A percentile compares a stretch with the other conserved stretches of the same genome.
phyloP scores from a whole-genome alignment of 2,888 invertebrate genomes.

The Nomada ruficornis region DNA sequence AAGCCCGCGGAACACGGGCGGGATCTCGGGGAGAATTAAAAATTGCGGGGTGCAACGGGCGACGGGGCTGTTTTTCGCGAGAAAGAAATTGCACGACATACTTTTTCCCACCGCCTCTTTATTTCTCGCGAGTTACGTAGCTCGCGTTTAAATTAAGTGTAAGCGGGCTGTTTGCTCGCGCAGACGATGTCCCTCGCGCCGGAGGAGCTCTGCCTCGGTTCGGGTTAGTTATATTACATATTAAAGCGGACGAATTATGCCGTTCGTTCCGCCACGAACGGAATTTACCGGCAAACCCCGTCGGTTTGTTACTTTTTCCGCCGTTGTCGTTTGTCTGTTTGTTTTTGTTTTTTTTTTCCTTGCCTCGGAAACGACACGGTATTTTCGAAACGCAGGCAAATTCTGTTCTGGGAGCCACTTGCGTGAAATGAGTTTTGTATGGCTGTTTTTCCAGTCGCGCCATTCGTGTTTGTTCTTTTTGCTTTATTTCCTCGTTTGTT shows the following conservation, averaged over 20 bases:
- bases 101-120: constrained; percentile 14
- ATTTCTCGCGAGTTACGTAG: constrained; percentile 35
- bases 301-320: constrained; percentile 3
- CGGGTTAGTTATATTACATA: constrained; percentile 71
- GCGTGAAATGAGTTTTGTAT: neutral
- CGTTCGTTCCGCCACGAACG: constrained; percentile 9
- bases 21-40: constrained; percentile 13
- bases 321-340: neutral
- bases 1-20: neutral
- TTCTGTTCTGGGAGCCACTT: neutral
- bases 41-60: constrained; percentile 17
- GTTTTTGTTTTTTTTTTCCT: neutral
- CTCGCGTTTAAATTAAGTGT: constrained; percentile 50
- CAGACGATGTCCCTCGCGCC: constrained; percentile 2
- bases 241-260: constrained; percentile 76
- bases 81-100: constrained; percentile 35
- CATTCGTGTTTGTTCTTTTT: too few species aligned
- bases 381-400: constrained; percentile 9
- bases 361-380: constrained; percentile 23
- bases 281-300: constrained; percentile 27
- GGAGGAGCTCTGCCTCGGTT: neutral
- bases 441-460: neutral
- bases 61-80: neutral
- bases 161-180: constrained; percentile 45
- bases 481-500: neutral